Percentiles rank a stretch among this genome's conserved stretches.
phyloP scores from a whole-genome alignment of 2,797 vertebrate genomes.

The Lepilemur septentrionalis region DNA sequence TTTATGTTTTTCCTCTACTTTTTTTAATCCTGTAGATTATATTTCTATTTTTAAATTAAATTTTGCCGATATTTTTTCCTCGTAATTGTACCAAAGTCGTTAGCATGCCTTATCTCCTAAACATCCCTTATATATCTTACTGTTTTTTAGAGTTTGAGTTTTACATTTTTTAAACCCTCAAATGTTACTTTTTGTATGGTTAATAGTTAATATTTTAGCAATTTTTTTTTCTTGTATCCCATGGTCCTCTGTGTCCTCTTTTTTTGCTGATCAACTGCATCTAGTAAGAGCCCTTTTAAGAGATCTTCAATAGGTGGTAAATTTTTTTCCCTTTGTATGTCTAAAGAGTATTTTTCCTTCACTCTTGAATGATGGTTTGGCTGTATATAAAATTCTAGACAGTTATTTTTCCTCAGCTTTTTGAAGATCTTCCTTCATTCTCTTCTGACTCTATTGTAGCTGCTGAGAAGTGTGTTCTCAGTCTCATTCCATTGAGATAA shows the following conservation, averaged over 20 bases:
- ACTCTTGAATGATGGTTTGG: conserved; percentile 6
- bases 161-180: neutral
- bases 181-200: neutral
- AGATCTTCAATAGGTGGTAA: neutral
- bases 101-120: neutral
- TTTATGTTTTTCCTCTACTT: conserved; percentile 5
- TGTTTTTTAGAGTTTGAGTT: neutral
- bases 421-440: neutral
- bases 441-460: conserved; percentile 38
- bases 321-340: conserved; percentile 20
- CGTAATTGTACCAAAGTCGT: neutral
- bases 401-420: conserved; percentile 13
- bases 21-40: neutral
- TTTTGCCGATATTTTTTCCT: conserved; percentile 16
- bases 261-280: conserved; percentile 32
- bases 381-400: conserved; percentile 30
- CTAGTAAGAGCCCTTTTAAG: neutral
- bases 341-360: conserved; percentile 16
- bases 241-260: neutral
- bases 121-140: neutral
- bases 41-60: conserved; percentile 6
- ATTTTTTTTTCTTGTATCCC: neutral
- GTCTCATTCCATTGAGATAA: conserved; percentile 27
- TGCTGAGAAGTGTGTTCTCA: conserved; percentile 45
- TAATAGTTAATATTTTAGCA: neutral